Evolutionary conservation across 1,140 invertebrate genomes (phyloP).

Genomic region (Doryteuthis pealeii): DNA sequence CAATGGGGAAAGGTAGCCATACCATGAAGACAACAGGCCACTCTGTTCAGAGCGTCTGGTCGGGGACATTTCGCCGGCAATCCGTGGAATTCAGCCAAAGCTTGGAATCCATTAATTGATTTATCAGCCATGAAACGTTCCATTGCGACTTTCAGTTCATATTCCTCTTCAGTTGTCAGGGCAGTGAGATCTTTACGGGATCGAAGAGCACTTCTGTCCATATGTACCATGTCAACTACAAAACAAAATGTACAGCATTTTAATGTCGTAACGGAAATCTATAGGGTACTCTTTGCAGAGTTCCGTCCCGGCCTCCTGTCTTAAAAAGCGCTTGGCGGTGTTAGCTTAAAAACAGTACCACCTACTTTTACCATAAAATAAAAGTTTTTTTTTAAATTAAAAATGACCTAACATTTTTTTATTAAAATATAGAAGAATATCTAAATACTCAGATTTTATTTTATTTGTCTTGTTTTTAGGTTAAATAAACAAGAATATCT

Average conservation of each 20-base stretch:
- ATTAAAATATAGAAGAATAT: too few relatives aligned
- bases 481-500: too few relatives aligned
- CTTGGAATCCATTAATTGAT: constrained; percentile 28
- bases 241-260: background rate
- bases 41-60: background rate
- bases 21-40: constrained; percentile 30
- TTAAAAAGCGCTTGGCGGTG: too few relatives aligned
- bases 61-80: constrained; percentile 22
- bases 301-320: too few relatives aligned
- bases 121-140: constrained; percentile 18
- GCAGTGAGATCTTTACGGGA: constrained; percentile 17
- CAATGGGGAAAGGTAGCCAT: constrained; percentile 33
- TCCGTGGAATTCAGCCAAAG: constrained; percentile 32
- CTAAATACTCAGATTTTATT: too few relatives aligned
- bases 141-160: constrained; percentile 16
- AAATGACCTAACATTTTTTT: too few relatives aligned
- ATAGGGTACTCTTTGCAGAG: too few relatives aligned
- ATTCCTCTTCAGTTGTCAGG: constrained; percentile 10
- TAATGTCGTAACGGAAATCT: background rate
- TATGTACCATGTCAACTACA: background rate
- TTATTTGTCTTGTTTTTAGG: too few relatives aligned
- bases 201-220: background rate
- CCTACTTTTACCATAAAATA: too few relatives aligned
- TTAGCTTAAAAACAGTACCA: too few relatives aligned
- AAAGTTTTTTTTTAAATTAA: too few relatives aligned